Base-by-base conservation (phyloP, 2,888 invertebrate genomes). In the Sarcophaga carnaria region DNA sequence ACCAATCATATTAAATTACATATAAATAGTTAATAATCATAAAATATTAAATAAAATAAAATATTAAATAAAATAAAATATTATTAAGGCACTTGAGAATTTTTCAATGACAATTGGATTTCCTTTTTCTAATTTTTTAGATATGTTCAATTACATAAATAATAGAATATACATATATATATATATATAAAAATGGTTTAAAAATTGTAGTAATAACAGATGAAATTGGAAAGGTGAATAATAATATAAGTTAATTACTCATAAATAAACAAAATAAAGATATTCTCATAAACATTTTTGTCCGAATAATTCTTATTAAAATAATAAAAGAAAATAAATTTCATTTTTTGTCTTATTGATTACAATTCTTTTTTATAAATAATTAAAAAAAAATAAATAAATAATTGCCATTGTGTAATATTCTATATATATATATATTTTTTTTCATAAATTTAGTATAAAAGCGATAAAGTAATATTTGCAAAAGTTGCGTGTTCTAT, bases 1-100 rank as follows among this genome's bases (percentile, higher is more conserved):
- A 84, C 87, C 84, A 82, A 87, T 82, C 66, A 84, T 78, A 79
- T 84, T 87, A 81, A 79, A 81, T 86, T 83, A 83, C 25, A 84
- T 84, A 87, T 84, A 87, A 81, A 84, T 87, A 87, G 76, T 79
- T 87, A 84, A 77, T 86, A 86, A 86, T 84, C 76, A 74, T 80
- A 80, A 79, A 77, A 70, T 70, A 77, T 83, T 64, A 75, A 83
- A 86, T 80, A 66, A 86, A 86, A 86, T 86, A 87, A 81, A 87
- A 87, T 71, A 84, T 84, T 84, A 82, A 83, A 86, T 80, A 66
- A 86, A 86, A 86, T 86, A 87, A 81, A 87, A 87, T 71, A 84
- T 84, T 84, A 82, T 87, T 87, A 87, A 87, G 87, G 87, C 87
- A 87, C 87, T 87, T 81, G 87, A 87, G 87, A 87, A 87, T 84